phyloP scores from a whole-genome alignment of 1,140 invertebrate species.

The Drosophila sechellia region DNA sequence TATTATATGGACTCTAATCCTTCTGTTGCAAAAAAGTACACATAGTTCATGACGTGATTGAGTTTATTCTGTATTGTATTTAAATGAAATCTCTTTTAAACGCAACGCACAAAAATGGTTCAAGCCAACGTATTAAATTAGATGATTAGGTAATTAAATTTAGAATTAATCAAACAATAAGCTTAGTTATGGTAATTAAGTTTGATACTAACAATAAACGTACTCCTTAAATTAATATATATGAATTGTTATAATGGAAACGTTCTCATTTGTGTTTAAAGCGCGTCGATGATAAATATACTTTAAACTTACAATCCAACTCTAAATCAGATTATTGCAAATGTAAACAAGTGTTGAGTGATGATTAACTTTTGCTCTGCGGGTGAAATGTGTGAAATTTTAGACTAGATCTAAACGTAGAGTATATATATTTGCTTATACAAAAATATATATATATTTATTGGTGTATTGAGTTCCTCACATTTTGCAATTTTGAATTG shows the following conservation, averaged over 20 bases:
- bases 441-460: conserved; percentile 60
- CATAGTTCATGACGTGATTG: conserved; percentile 62
- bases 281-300: conserved; percentile 63
- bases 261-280: conserved; percentile 51
- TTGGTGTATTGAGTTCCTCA: conserved; percentile 33
- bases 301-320: conserved; percentile 44
- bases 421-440: conserved; percentile 65
- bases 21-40: conserved; percentile 32
- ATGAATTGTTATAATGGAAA: conserved; percentile 73
- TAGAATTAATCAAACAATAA: conserved; percentile 71
- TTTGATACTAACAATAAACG: conserved; percentile 48
- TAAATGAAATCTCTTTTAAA: conserved; percentile 77
- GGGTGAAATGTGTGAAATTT: conserved; percentile 33
- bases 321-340: conserved; percentile 64
- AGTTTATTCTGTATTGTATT: conserved; percentile 73
- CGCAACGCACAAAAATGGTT: conserved; percentile 76
- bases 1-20: conserved; percentile 28
- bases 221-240: conserved; percentile 58
- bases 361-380: conserved; percentile 45
- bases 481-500: conserved; percentile 45
- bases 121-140: conserved; percentile 73
- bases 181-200: conserved; percentile 69
- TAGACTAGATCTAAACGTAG: conserved; percentile 66
- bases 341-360: conserved; percentile 73
- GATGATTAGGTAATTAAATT: conserved; percentile 51